Evolutionary conservation across 30 jellyfish, hydroid and myxozoan species (phyloP).

Genomic region (Pseudorhiza aurosa): DNA sequence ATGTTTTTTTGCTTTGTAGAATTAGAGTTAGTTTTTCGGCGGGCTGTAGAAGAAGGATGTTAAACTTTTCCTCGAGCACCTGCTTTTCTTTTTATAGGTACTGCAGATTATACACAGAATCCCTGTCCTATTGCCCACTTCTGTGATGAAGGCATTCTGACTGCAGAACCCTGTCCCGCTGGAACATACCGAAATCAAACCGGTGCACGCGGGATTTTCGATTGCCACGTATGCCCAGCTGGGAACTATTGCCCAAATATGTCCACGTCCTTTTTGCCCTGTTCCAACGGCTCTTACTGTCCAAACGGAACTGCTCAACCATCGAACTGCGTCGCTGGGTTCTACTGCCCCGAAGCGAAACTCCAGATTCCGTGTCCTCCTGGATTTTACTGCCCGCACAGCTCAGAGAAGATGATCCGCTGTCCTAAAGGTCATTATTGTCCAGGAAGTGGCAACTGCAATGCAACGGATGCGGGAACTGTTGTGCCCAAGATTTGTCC

Average conservation of each 20-base stretch:
- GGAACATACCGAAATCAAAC: constrained; percentile 86
- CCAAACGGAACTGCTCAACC: constrained; percentile 88
- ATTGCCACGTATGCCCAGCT: constrained; percentile 87
- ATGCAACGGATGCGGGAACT: constrained; percentile 73
- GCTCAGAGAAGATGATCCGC: constrained; percentile 64
- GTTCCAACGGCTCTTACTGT: constrained; percentile 87
- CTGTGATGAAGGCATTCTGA: constrained; percentile 78
- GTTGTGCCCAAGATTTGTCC: constrained; percentile 82
- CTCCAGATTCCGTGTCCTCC: constrained; percentile 81
- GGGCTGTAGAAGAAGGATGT: no score
- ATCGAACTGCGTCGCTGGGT: constrained; percentile 80
- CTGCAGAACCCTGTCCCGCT: constrained; percentile 92
- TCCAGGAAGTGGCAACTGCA: constrained; percentile 78
- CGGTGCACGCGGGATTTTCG: constrained; percentile 60
- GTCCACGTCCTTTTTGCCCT: constrained; percentile 70
- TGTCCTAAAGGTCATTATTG: constrained; percentile 97
- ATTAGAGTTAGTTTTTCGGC: no score
- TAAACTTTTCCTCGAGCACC: no score
- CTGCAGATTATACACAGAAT: constrained; percentile 89
- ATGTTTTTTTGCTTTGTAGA: background rate
- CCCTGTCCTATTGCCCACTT: constrained; percentile 90
- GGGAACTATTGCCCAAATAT: constrained; percentile 95
- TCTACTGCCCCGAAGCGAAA: constrained; percentile 90
- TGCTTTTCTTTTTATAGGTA: constrained; percentile 65
- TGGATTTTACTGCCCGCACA: constrained; percentile 90